phyloP scores from a whole-genome alignment of 2,888 invertebrate species.

The Thera obeliscata region DNA sequence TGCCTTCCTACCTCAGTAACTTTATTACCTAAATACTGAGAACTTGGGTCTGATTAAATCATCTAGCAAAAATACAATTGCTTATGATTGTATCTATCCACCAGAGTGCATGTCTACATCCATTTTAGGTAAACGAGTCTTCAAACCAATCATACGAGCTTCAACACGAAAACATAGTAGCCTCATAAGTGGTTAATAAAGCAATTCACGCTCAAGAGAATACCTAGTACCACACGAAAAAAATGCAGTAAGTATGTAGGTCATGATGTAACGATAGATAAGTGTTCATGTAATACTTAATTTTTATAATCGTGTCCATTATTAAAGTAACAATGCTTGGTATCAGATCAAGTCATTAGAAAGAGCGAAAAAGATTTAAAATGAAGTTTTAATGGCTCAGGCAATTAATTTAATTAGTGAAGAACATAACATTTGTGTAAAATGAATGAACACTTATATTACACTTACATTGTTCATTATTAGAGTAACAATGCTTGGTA shows the following conservation, averaged over 20 bases:
- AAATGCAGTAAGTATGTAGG: constrained; percentile 65
- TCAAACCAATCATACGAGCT: constrained; percentile 22
- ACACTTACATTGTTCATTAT: constrained; percentile 51
- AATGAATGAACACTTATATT: no score
- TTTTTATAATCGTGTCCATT: constrained; percentile 70
- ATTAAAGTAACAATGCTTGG: constrained; percentile 51
- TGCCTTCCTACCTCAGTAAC: no score
- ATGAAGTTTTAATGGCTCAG: no score
- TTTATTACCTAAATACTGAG: no score
- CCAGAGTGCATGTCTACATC: background rate
- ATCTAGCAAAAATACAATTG: background rate
- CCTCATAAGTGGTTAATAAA: constrained; percentile 53
- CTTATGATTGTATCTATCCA: background rate
- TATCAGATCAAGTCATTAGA: constrained; percentile 46
- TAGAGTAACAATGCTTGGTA: constrained; percentile 50
- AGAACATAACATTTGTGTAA: no score
- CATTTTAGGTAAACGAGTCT: constrained; percentile 17
- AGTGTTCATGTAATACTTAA: constrained; percentile 55
- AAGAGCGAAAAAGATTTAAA: no score
- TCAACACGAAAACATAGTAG: constrained; percentile 44
- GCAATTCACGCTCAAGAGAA: constrained; percentile 66
- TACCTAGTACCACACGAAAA: constrained; percentile 44
- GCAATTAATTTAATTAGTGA: no score
- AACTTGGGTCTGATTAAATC: no score
- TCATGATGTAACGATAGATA: constrained; percentile 70